A percentile compares a stretch with the other conserved stretches of the same genome.
Conservation (phyloP, 2,888 invertebrate species). For the Drosophila ustulata region DNA sequence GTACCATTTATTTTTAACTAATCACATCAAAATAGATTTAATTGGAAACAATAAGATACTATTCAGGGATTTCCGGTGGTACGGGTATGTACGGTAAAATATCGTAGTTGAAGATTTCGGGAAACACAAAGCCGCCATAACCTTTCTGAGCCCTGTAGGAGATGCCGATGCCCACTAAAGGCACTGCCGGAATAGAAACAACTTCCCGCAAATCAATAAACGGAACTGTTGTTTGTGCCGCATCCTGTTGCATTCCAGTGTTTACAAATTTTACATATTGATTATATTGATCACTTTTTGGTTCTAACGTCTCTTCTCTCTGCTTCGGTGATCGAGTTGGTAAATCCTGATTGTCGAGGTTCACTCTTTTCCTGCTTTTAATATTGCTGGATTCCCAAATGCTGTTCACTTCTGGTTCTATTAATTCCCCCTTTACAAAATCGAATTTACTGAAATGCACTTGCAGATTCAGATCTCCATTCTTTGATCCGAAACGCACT, state of each 20-base stretch:
- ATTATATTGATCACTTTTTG: constrained; percentile 86
- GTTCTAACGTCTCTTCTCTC: too few relatives aligned
- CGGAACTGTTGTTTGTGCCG: constrained; percentile 93
- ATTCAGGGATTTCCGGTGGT: constrained; percentile 69
- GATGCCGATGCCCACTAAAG: neutral
- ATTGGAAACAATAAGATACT: too few relatives aligned
- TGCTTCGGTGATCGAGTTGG: neutral
- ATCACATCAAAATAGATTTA: too few relatives aligned
- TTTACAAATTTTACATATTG: constrained; percentile 90
- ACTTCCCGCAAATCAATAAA: constrained; percentile 92
- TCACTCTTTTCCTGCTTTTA: constrained; percentile 84
- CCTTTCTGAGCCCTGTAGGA: constrained; percentile 89
- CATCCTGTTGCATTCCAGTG: constrained; percentile 90
- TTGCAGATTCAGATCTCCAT: neutral
- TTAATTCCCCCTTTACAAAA: constrained; percentile 88
- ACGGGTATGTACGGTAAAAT: constrained; percentile 88
- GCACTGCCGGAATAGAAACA: constrained; percentile 84
- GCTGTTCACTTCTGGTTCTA: constrained; percentile 87
- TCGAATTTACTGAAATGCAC: neutral
- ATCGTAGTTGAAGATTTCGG: constrained; percentile 91
- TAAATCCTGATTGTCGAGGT: neutral
- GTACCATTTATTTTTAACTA: too few relatives aligned
- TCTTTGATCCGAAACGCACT: neutral
- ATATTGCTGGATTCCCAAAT: constrained; percentile 89
- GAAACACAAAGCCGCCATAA: constrained; percentile 91